Evolutionary conservation across 2,113 vertebrate genomes (phyloP).

Genomic region (Nibea coibor): DNA sequence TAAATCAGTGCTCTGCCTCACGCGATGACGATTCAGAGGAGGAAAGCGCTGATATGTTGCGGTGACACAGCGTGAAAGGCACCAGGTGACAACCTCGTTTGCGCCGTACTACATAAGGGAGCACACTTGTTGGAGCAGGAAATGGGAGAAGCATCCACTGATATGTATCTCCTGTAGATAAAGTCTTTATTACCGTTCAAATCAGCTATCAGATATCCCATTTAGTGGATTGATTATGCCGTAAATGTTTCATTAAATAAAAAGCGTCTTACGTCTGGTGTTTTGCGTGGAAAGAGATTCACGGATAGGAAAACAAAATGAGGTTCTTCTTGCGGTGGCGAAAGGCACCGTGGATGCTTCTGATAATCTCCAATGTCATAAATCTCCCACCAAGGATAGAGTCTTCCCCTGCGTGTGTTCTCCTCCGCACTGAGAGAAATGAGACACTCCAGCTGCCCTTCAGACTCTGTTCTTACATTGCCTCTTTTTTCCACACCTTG

Average conservation of each 20-base stretch:
- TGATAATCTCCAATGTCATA: conserved; percentile 40
- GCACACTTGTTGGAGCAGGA: background rate
- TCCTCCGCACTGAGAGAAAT: conserved; percentile 55
- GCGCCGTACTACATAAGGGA: background rate
- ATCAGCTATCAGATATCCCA: background rate
- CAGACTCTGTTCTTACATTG: conserved; percentile 60
- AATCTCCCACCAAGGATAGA: conserved; percentile 43
- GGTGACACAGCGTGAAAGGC: conserved; percentile 22
- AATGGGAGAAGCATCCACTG: background rate
- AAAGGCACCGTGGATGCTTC: conserved; percentile 12
- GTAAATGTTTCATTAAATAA: conserved; percentile 14
- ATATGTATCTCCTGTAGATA: background rate
- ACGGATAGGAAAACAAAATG: background rate
- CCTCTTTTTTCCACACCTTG: conserved; percentile 75
- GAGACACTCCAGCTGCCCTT: conserved; percentile 64
- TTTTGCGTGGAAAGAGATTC: background rate
- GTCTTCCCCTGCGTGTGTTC: conserved; percentile 27
- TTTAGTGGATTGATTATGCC: background rate
- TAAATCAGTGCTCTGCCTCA: conserved; percentile 23
- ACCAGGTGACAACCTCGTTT: conserved; percentile 3
- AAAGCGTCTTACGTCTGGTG: background rate
- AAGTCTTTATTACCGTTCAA: background rate
- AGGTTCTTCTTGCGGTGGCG: conserved; percentile 8
- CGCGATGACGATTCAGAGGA: conserved; percentile 19
- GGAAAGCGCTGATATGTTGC: conserved; percentile 42